Evolutionary conservation across 2,797 vertebrate species (phyloP), one percentile per base, ranked within the genome.

Genomic region (Sphaeramia orbicularis): DNA sequence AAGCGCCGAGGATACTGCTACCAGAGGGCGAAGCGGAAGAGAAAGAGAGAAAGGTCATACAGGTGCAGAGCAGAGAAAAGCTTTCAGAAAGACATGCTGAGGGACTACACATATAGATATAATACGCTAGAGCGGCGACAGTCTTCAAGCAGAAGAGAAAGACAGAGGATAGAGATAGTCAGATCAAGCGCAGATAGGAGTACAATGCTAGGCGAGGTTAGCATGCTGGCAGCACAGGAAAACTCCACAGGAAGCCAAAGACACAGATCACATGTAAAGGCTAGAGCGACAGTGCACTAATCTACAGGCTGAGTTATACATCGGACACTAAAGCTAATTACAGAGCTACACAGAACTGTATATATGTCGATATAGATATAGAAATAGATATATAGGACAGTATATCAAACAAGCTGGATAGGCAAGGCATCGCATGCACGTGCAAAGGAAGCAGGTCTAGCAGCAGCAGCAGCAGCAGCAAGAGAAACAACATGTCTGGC

Each of bases 381-480:
- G 62, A 84, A 50, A 85, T 67, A 91, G 89, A 90, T 87, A 87
- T 86, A 85, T 80, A 78, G 87, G 75, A 86, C 87, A 50, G 75
- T 66, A 88, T 81, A 82, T 86, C 86, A 87, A 89, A 93, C 89
- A 91, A 93, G 91, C 92, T 85, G 84, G 89, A 86, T 32, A 91
- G 84, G 93, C 90, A 80, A 91, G 85, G 92, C 89, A 60, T 82
- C 43, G 88, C 94, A 95, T 94, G 94, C 94, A 94, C 92, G 88
- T 94, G 93, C 93, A 94, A 90, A 91, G 88, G 84, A 83, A 92
- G 93, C 91, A 65, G 82, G 68, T 86, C 81, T 75, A 83, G 86
- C 86, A 89, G 86, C 86, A 89, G 21, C n/a, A n/a, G 88, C 78
- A 87, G 86, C 76, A 85, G 86, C 84, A 87, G 80, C 76, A 49